Conservation (phyloP, 2,113 vertebrate species). For the Manacus vitellinus region DNA sequence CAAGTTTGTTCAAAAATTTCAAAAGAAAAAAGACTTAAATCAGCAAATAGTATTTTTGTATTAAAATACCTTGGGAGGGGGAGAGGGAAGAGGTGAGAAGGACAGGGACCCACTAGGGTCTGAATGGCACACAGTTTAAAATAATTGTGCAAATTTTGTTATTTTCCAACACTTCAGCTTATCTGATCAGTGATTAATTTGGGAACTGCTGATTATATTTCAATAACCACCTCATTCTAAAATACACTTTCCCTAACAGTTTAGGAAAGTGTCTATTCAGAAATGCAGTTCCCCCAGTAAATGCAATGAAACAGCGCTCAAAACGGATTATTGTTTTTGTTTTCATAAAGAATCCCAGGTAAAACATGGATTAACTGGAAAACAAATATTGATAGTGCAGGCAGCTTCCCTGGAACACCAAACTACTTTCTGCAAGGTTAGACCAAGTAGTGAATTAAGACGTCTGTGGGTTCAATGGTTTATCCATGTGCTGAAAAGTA, state of each 20-base stretch:
- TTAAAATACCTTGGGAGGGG: neutral
- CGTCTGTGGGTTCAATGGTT: neutral
- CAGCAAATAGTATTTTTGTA: neutral
- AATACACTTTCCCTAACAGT: neutral
- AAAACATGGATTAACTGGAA: neutral
- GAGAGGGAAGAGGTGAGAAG: neutral
- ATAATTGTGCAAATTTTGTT: conserved; percentile 8
- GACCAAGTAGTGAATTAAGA: neutral
- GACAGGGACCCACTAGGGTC: neutral
- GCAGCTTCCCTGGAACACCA: neutral
- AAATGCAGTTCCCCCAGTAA: neutral
- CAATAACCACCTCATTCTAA: neutral
- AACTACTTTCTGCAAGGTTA: neutral
- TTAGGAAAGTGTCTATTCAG: neutral
- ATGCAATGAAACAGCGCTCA: neutral
- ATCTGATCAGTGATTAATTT: neutral
- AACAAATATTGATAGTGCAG: neutral
- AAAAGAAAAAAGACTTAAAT: neutral
- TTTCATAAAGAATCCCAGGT: neutral
- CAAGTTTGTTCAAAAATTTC: neutral
- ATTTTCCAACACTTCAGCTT: neutral
- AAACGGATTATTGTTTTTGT: neutral
- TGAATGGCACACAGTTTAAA: conserved; percentile 18
- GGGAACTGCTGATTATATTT: neutral
- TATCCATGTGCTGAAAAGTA: neutral